Evolutionary conservation across 30 jellyfish, hydroid and myxozoan species (phyloP), one percentile per base, ranked within the genome.

Genomic region (Hydractinia echinata): DNA sequence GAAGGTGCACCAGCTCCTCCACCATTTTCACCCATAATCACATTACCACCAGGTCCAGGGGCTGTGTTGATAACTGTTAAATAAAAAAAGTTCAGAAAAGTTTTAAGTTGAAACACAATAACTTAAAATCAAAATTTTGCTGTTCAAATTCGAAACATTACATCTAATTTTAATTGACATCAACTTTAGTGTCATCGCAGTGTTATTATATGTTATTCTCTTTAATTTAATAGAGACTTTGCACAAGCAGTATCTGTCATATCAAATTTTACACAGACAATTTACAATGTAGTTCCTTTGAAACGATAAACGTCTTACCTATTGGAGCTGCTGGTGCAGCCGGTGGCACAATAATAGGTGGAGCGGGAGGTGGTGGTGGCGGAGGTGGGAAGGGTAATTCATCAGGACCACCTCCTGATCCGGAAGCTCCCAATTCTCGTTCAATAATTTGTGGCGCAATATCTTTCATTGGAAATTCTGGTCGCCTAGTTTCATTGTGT

Each of bases 271-370:
- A 0, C 44, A 0, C 44, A 30, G 44, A 30, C 44, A 30, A 30
- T 30, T 30, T 30, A 30, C 44, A 30, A 30, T 30, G 2, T 30
- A 30, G 44, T 30, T 30, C 44, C 44, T 30, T 30, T 30, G 44
- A 30, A 6, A 64, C 1, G 9, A 0, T 13, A 3, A 64, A 64
- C 39, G 51, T 64, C 74, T 7, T 64, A 64, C 74, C 74, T 64
- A 64, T 13, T n/a, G 74, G 74, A n/a, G 74, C 39, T 1, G 74
- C 74, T 51, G 74, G 74, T 64, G 74, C 6, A 51, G 74, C 74
- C 8, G 74, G 74, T 64, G 74, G 74, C 19, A 64, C 39, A 64
- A 64, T 64, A 13, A 64, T 64, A 7, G 74, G 18, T 6, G 74
- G 74, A n/a, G 74, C 51, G 7, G 74, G 74, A 7, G 74, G 74